phyloP scores from a whole-genome alignment of 1,140 invertebrate species.

The Physella acuta region DNA sequence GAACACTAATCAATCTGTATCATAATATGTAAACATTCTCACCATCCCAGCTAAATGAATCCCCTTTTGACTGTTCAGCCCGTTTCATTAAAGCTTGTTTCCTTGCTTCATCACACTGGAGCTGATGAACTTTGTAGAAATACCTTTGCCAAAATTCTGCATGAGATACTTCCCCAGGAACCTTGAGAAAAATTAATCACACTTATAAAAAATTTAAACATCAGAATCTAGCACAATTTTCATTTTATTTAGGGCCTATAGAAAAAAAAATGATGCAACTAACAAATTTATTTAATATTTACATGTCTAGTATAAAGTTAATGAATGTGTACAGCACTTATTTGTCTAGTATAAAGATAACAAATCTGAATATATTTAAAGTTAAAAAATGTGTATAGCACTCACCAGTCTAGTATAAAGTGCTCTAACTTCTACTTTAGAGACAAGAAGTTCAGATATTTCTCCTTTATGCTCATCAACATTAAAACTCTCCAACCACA shows the following conservation, averaged over 20 bases:
- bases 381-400: no score
- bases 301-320: background rate
- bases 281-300: no score
- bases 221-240: background rate
- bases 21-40: no score
- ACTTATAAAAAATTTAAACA: background rate
- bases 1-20: no score
- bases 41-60: slow-evolving; percentile 49
- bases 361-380: no score
- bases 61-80: slow-evolving; percentile 43
- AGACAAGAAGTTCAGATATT: slow-evolving; percentile 61
- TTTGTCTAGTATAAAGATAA: no score
- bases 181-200: slow-evolving; percentile 37
- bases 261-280: no score
- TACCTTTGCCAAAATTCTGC: slow-evolving; percentile 63
- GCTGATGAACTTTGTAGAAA: slow-evolving; percentile 60
- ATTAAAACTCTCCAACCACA: slow-evolving; percentile 60
- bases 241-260: background rate
- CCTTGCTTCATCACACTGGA: slow-evolving; percentile 56
- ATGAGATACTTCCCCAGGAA: slow-evolving; percentile 60
- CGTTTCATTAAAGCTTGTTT: slow-evolving; percentile 51
- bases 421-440: slow-evolving; percentile 56
- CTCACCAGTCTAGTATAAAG: slow-evolving; percentile 61
- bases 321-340: background rate
- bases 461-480: slow-evolving; percentile 58